Conservation (phyloP, 2,113 vertebrate genomes). For the Genyomyrus donnyi region DNA sequence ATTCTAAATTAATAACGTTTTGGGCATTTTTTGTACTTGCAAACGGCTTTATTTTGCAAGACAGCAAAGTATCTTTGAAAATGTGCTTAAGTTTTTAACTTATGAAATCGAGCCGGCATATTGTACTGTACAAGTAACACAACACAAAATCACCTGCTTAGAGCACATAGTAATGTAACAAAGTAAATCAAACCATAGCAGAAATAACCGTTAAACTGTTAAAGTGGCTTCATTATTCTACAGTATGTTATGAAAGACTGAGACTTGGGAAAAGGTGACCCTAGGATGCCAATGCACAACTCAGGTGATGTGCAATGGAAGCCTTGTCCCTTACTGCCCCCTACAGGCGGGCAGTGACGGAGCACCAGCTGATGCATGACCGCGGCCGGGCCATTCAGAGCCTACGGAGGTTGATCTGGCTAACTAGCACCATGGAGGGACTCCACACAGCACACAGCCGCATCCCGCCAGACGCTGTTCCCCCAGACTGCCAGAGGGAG, state of each 20-base stretch:
- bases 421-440: slow-evolving; percentile 58
- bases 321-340: not conserved
- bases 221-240: not conserved
- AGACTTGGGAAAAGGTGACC: not conserved
- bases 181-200: not conserved
- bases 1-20: not conserved
- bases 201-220: not conserved
- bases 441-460: slow-evolving; percentile 62
- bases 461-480: slow-evolving; percentile 24
- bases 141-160: not conserved
- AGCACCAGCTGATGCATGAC: slow-evolving; percentile 71
- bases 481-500: slow-evolving; percentile 13
- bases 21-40: not conserved
- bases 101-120: not conserved
- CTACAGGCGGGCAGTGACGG: slow-evolving; percentile 64
- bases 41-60: not conserved
- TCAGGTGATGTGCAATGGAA: not conserved
- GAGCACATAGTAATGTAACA: not conserved
- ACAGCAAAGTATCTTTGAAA: not conserved
- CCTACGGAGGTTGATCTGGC: slow-evolving; percentile 68
- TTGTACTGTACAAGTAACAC: not conserved
- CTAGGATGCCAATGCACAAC: not conserved
- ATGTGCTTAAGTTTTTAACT: not conserved
- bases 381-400: slow-evolving; percentile 61
- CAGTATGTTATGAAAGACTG: not conserved